Evolutionary conservation across 2,888 invertebrate species (phyloP), one percentile per base, ranked within the genome.

Genomic region (Embidobia sp.): DNA sequence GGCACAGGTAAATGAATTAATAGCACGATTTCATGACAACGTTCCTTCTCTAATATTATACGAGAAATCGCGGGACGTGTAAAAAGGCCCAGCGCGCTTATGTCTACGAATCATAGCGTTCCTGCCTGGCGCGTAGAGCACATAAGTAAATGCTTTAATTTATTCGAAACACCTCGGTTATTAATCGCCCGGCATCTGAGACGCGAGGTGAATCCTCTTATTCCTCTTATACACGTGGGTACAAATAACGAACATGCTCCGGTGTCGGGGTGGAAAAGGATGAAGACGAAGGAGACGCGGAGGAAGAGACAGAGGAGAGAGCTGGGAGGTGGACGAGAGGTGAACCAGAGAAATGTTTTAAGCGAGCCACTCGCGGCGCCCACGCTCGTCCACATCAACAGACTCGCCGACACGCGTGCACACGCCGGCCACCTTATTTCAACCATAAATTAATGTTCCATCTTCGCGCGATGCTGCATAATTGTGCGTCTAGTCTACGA

Each of bases 291-390:
- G 59, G 35, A 37, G 37, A n/a, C 10, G 55, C 27, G 2, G 57
- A 51, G 16, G 29, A 33, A 49, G 48, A 31, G 22, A n/a, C 6
- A 22, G 46, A 26, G 18, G 37, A 18, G 18, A 18, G 40, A 5
- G 7, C 37, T n/a, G 44, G 61, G 46, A 42, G 78, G 70, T 59
- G 66, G 79, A 82, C 82, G 81, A 80, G 83, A 79, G 83, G 81
- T 85, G 87, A 87, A 87, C 87, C 85, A 86, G 87, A 87, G 87
- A 88, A 88, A 88, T 88, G 87, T 88, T 88, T 88, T 85, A 87
- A 87, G 84, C 86, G 85, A 86, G 84, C 83, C 85, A 83, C 83
- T 83, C 84, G 79, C 79, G 80, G 84, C 86, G 85, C 86, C 86
- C 86, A 86, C 86, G 86, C 86, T 85, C 81, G 78, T 82, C 82